These are phyloP conservation scores for Oryzias celebensis DNA, from an alignment of 2,113 vertebrate species.

Conservation along the genomic window DNA sequence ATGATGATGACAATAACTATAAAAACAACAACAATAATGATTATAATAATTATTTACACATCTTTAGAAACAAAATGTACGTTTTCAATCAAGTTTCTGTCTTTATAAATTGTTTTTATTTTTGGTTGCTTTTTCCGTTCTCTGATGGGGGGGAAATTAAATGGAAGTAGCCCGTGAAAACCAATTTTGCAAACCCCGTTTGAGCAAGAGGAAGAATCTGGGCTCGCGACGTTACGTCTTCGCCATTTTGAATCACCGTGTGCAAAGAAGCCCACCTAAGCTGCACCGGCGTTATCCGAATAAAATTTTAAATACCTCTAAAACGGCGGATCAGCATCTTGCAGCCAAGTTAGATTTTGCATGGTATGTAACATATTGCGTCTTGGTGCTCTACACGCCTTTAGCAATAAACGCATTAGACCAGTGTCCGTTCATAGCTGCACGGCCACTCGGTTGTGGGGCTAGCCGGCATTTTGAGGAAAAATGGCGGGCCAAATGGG, in stretches of 20 bases:
- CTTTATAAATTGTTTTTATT: not conserved
- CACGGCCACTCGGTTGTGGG: not conserved
- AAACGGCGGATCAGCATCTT: slow-evolving; percentile 42
- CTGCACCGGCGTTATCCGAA: slow-evolving; percentile 57
- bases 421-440: not conserved
- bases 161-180: slow-evolving; percentile 39
- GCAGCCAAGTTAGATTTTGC: slow-evolving; percentile 31
- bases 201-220: slow-evolving; percentile 11
- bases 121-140: not conserved
- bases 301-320: not conserved
- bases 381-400: not conserved
- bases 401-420: not conserved
- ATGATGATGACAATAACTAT: too few species aligned
- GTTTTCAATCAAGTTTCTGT: not conserved
- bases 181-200: slow-evolving; percentile 36
- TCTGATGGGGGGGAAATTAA: slow-evolving; percentile 3
- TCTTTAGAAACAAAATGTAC: too few species aligned
- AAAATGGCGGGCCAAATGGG: slow-evolving; percentile 9
- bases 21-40: too few species aligned
- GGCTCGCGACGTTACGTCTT: slow-evolving; percentile 54
- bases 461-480: slow-evolving; percentile 69
- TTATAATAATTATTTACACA: too few species aligned
- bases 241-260: slow-evolving; percentile 87
- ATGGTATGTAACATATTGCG: slow-evolving; percentile 51
- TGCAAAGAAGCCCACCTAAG: slow-evolving; percentile 77